Conservation (phyloP, 2,888 invertebrate genomes). For the Lasioglossum villosulum region DNA sequence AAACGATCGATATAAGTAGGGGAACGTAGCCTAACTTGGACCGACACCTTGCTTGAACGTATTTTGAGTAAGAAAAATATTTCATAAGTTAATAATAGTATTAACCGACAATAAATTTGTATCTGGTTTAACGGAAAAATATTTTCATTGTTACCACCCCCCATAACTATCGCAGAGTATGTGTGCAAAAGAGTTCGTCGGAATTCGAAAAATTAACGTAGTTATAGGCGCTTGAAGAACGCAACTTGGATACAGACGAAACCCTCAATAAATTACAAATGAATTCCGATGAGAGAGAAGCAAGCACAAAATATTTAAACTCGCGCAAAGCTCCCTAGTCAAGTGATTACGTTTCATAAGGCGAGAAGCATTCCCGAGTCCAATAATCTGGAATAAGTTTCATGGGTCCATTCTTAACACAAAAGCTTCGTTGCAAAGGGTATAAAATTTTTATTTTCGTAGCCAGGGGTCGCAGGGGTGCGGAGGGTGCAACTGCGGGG, state of each 20-base stretch:
- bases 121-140: neutral
- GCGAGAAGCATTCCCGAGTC: neutral
- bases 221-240: neutral
- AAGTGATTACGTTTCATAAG: constrained; percentile 7
- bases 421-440: neutral
- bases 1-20: neutral
- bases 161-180: no score
- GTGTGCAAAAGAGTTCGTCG: no score
- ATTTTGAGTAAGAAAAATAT: neutral
- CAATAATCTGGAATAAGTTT: neutral
- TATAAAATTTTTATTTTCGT: neutral
- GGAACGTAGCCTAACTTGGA: neutral
- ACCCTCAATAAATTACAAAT: neutral
- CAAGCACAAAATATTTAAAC: neutral
- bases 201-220: neutral
- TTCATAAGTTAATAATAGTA: no score
- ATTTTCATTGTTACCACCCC: no score
- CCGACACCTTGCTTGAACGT: no score
- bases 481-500: neutral
- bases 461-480: neutral
- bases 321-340: neutral
- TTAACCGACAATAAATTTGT: neutral
- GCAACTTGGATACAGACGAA: neutral
- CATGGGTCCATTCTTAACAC: neutral
- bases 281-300: neutral